Percentiles rank a stretch among this genome's conserved stretches.
phyloP scores from a whole-genome alignment of 2,113 vertebrate genomes.

The Corvus moneduloides region DNA sequence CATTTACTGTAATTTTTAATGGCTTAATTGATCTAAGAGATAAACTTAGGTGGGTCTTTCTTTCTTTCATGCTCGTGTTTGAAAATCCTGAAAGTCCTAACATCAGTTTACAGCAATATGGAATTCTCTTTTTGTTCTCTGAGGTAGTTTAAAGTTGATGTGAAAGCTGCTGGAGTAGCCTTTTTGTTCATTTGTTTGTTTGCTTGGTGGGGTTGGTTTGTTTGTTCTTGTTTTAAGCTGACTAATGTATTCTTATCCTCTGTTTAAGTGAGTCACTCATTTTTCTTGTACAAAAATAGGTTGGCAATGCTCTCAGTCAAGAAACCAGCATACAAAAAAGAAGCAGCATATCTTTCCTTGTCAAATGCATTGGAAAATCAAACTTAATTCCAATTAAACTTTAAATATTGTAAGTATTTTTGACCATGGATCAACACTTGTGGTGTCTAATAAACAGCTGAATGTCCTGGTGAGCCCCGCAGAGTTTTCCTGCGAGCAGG shows the following conservation, averaged over 20 bases:
- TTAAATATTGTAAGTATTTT: not conserved
- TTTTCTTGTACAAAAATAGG: not conserved
- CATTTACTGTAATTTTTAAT: fast-evolving
- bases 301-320: not conserved
- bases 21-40: fast-evolving
- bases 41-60: not conserved
- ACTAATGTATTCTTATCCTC: not conserved
- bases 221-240: not conserved
- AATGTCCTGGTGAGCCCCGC: not conserved
- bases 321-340: fast-evolving
- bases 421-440: not conserved
- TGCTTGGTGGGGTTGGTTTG: not conserved
- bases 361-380: not conserved
- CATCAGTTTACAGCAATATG: fast-evolving
- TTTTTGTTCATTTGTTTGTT: not conserved
- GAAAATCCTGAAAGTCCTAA: fast-evolving
- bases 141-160: not conserved
- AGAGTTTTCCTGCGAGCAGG: not conserved
- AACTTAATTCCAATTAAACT: not conserved
- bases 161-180: not conserved
- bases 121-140: not conserved
- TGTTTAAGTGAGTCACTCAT: not conserved
- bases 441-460: not conserved
- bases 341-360: not conserved
- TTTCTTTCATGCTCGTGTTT: not conserved